Base-by-base conservation (phyloP, 2,113 vertebrate genomes). In the Elaphurus davidianus region DNA sequence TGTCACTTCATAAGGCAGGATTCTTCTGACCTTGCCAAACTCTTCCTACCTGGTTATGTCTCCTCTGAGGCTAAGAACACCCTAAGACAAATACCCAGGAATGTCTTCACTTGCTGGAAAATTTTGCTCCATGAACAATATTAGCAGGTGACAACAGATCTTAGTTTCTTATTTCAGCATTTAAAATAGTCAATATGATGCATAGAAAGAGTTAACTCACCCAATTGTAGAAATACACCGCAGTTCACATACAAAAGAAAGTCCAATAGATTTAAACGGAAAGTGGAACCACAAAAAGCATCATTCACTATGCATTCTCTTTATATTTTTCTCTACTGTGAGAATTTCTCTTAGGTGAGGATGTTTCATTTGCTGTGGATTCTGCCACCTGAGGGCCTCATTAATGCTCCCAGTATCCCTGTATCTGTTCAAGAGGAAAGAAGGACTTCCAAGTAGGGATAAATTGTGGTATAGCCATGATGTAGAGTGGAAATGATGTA, bases 121-220 rank as follows among this genome's bases (percentile, higher is more conserved):
- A 88, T 67, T 60, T 91, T 45, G 57, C 36, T 55, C 21, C 16
- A 8, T 30, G 10, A 91, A 83, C 85, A 91, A 71, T 14, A 62
- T 55, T 76, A 43, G 15, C 23, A 84, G 50, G 7, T 86, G 28
- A 82, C 19, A 64, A 62, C 8, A 54, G 52, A 7, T 27, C 54
- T 93, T 57, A 14, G 23, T 45, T 79, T 92, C 90, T 97, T 78
- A 67, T 95, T 95, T 92, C 30, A 91, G 23, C 64, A 79, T 81
- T 98, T 96, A 74, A 92, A 90, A 92, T 71, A 30, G 14, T 90
- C 40, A 54, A 0, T 64, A 45, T 47, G 45, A 28, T 40, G 0
- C 36, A 3, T 43, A 67, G 36, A 57, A 87, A 91, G 54, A 76
- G 5, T 89, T 55, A 88, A 50, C 11, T 89, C 33, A 89, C 30